Conservation (phyloP, 2,888 invertebrate genomes). For the Caenorhabditis panamensis region DNA sequence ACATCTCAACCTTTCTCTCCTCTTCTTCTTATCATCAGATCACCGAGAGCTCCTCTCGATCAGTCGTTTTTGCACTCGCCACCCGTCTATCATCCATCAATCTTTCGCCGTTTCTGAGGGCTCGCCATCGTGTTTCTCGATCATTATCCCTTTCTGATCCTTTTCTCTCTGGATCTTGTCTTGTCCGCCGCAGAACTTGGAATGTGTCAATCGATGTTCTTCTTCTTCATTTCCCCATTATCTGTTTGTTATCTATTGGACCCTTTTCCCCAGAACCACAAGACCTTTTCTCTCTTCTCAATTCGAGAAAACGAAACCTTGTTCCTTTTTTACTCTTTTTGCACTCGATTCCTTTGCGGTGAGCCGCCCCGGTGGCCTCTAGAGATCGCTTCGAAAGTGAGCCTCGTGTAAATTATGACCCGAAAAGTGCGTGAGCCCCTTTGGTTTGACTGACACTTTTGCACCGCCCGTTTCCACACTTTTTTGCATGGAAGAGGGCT, state of each 20-base stretch:
- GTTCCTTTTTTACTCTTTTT: conserved; percentile 12
- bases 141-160: conserved; percentile 49
- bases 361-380: no score
- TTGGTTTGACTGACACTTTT: conserved; percentile 26
- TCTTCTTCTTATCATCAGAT: conserved; percentile 25
- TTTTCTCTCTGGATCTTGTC: no score
- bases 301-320: conserved; percentile 33
- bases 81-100: conserved; percentile 52
- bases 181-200: conserved; percentile 14
- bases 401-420: conserved; percentile 41
- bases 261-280: no score
- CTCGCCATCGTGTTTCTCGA: conserved; percentile 41
- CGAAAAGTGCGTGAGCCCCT: conserved; percentile 21
- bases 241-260: no score
- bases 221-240: no score
- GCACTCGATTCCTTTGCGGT: no score
- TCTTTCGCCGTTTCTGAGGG: conserved; percentile 29
- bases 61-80: conserved; percentile 51
- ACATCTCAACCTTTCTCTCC: conserved; percentile 16
- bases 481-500: no score
- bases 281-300: no score
- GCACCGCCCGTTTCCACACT: conserved; percentile 33
- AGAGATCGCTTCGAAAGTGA: conserved; percentile 31
- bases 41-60: conserved; percentile 18
- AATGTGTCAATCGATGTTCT: conserved; percentile 33